Evolutionary conservation across 2,888 invertebrate genomes (phyloP).

Genomic region (Drosophila maculinotata): DNA sequence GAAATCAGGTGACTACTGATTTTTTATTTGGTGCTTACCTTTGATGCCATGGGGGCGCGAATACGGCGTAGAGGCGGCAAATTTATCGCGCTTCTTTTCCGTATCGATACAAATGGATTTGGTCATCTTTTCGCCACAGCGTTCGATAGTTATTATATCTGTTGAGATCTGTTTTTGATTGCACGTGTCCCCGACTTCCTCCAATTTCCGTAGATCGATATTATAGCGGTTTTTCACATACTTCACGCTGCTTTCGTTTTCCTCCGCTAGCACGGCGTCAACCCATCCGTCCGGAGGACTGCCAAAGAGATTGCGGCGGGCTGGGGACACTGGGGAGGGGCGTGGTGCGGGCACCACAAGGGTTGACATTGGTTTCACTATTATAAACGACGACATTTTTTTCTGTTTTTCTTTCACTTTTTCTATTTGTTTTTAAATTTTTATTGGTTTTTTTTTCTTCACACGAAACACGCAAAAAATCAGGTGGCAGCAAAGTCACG

Average conservation of each 20-base stretch:
- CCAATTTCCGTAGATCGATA: background rate
- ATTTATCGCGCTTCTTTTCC: background rate
- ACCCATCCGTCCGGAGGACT: conserved; percentile 1
- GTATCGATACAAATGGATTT: background rate
- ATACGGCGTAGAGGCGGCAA: conserved; percentile 17
- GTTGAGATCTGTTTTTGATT: conserved; percentile 30
- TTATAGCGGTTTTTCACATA: conserved; percentile 15
- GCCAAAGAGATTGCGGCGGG: conserved; percentile 48
- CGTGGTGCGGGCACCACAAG: background rate
- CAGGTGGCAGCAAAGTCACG: conserved; percentile 49
- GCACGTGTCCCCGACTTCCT: too few species aligned
- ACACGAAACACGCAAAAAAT: conserved; percentile 19
- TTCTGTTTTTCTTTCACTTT: conserved; percentile 7
- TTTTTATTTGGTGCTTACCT: conserved; percentile 43
- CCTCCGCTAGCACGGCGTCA: conserved; percentile 2
- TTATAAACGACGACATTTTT: conserved; percentile 1
- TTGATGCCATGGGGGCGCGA: conserved; percentile 29
- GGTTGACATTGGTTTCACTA: conserved; percentile 25
- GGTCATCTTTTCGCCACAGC: background rate
- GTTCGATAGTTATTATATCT: too few species aligned
- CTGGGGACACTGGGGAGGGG: conserved; percentile 4
- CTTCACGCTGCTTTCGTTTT: background rate
- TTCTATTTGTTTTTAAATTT: conserved; percentile 11
- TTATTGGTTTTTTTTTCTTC: conserved; percentile 10
- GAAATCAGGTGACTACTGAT: conserved; percentile 42